Evolutionary conservation across 2,797 vertebrate species (phyloP).

Genomic region (Ctenopoma multispine): DNA sequence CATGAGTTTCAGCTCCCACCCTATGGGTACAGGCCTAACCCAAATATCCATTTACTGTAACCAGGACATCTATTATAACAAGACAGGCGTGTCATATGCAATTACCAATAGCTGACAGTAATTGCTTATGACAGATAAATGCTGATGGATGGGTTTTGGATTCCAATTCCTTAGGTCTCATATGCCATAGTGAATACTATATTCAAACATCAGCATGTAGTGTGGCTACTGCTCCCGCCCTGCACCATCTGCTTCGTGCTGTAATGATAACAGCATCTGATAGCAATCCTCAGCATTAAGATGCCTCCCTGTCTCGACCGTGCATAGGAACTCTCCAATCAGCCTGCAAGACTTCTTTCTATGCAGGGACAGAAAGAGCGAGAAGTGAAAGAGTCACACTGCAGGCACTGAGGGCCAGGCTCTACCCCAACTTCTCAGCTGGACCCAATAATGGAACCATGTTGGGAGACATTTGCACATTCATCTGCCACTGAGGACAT

Average conservation of each 20-base stretch:
- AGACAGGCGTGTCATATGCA: conserved; percentile 50
- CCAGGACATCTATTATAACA: conserved; percentile 58
- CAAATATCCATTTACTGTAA: conserved; percentile 44
- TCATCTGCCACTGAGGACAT: conserved; percentile 29
- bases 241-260: conserved; percentile 50
- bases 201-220: conserved; percentile 45
- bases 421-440: conserved; percentile 2
- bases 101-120: conserved; percentile 61
- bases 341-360: conserved; percentile 1
- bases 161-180: conserved; percentile 34
- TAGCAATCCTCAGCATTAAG: conserved; percentile 30
- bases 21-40: conserved; percentile 34
- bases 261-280: conserved; percentile 42
- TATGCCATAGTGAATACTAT: conserved; percentile 22
- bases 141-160: conserved; percentile 60
- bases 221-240: conserved; percentile 19
- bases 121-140: conserved; percentile 58
- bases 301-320: conserved; percentile 27
- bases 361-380: neutral
- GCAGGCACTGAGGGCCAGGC: neutral
- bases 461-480: conserved; percentile 39
- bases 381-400: neutral
- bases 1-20: conserved; percentile 43
- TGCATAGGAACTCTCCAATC: conserved; percentile 28
- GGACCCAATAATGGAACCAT: conserved; percentile 25